phyloP scores from a whole-genome alignment of 2,797 vertebrate species.

The Epinephelus awoara region DNA sequence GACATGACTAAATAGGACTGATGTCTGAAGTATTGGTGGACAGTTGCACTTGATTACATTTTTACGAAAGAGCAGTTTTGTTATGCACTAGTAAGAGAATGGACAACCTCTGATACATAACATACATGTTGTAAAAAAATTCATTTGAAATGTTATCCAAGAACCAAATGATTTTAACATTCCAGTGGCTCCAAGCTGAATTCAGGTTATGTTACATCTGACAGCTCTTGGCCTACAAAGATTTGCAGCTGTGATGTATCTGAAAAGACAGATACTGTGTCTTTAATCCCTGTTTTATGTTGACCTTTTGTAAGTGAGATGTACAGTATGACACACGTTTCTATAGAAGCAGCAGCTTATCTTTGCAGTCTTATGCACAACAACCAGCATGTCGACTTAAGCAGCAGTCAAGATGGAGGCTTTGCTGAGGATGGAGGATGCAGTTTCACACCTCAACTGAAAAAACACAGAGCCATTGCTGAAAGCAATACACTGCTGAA shows the following conservation, averaged over 20 bases:
- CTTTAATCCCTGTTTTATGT: constrained; percentile 48
- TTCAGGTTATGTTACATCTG: not conserved
- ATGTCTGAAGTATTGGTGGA: not conserved
- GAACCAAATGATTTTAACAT: not conserved
- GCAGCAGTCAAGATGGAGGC: constrained; percentile 52
- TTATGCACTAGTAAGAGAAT: not conserved
- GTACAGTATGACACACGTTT: constrained; percentile 28
- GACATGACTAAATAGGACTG: not conserved
- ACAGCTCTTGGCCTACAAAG: constrained; percentile 1
- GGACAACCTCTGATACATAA: not conserved
- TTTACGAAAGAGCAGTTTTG: not conserved
- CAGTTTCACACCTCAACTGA: constrained; percentile 59
- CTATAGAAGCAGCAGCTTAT: constrained; percentile 33
- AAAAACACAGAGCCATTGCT: constrained; percentile 32
- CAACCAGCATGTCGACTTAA: constrained; percentile 29
- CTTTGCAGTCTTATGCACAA: constrained; percentile 11
- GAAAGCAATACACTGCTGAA: constrained; percentile 41
- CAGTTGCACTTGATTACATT: not conserved
- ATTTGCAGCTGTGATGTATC: not conserved
- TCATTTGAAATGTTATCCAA: constrained; percentile 10
- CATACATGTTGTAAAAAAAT: not conserved
- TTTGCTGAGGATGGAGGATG: constrained; percentile 52
- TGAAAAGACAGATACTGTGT: not conserved
- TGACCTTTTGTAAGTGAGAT: constrained; percentile 42
- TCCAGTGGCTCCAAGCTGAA: constrained; percentile 1